Base-by-base conservation (phyloP, 2,888 invertebrate species). In the Agonopterix subpropinquella region DNA sequence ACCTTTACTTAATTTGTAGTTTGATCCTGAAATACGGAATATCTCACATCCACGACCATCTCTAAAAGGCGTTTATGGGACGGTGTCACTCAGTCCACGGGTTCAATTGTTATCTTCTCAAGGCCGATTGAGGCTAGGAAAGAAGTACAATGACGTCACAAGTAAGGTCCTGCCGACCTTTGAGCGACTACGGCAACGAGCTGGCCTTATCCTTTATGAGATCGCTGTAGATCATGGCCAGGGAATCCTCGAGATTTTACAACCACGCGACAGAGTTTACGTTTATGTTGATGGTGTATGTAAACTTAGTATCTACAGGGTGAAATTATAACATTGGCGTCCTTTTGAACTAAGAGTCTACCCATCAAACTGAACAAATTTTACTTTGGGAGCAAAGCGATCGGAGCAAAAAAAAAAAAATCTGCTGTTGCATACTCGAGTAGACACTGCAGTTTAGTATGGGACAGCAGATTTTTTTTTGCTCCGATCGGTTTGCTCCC, bases 181-280 rank as follows among this genome's bases (percentile, higher is more conserved):
- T 61, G 94, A 94, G 68, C 65, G 84, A 42, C 66, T 93, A 8
- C 80, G 89, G 48, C 91, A 92, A 58, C 82, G 88, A 50, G 87
- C 90, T 11, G 94, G 94, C 0, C 81, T 93, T 42, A 77, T 93
- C 7, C 69, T 93, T 1, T 94, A 93, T 60, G 91, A 92, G 67
- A 91, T 91, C 0, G 65, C 50, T 4, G 54, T 92, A 2, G 52
- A 60, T 54, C 64, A 61, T 47, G 43, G 58, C 64, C 49, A 61
- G 8, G 59, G 88, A 67, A 52, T 87, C 15, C 77, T 95, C 2
- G 68, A 77, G 11, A 86, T 93, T 4, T 65, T 73, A 1, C 85
- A 88, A 36, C 82, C 95, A 8, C 86, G 91, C 13, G 96, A 96
- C 73, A 83, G 94, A 56, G 92, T 92, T 1, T 90, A 92, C 56